A percentile compares a stretch with the other conserved stretches of the same genome.
Conservation (phyloP, 2,888 invertebrate genomes). For the Chymomyza fuscimana region DNA sequence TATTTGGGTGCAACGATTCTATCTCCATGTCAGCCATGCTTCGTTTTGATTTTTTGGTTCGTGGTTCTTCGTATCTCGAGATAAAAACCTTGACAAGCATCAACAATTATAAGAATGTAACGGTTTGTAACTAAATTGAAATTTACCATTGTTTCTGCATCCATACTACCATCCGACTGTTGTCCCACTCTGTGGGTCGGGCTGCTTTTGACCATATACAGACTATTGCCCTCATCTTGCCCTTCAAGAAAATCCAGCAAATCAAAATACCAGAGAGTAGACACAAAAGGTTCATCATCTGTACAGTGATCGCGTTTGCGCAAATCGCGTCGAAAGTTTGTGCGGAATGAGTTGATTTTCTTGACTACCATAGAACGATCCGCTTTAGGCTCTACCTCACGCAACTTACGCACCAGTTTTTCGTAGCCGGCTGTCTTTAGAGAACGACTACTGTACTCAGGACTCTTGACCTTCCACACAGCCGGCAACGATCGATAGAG, state of each 20-base stretch:
- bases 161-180: neutral
- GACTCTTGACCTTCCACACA: constrained; percentile 49
- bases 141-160: neutral
- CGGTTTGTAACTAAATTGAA: neutral
- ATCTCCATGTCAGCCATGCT: neutral
- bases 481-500: constrained; percentile 56
- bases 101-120: neutral
- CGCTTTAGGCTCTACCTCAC: constrained; percentile 51
- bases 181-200: neutral
- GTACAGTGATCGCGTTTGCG: constrained; percentile 33
- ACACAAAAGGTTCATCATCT: constrained; percentile 29
- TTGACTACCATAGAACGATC: constrained; percentile 42
- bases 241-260: constrained; percentile 43
- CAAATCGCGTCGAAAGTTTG: constrained; percentile 49
- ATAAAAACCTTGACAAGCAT: neutral
- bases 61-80: neutral
- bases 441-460: constrained; percentile 44
- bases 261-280: constrained; percentile 50
- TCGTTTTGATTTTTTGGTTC: neutral
- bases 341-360: constrained; percentile 55
- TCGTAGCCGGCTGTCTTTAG: constrained; percentile 45
- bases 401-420: constrained; percentile 43
- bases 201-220: neutral
- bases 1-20: neutral
- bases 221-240: constrained; percentile 30